Evolutionary conservation across 2,888 invertebrate genomes (phyloP), one percentile per base, ranked within the genome.

Genomic region (Trimorus sp.): DNA sequence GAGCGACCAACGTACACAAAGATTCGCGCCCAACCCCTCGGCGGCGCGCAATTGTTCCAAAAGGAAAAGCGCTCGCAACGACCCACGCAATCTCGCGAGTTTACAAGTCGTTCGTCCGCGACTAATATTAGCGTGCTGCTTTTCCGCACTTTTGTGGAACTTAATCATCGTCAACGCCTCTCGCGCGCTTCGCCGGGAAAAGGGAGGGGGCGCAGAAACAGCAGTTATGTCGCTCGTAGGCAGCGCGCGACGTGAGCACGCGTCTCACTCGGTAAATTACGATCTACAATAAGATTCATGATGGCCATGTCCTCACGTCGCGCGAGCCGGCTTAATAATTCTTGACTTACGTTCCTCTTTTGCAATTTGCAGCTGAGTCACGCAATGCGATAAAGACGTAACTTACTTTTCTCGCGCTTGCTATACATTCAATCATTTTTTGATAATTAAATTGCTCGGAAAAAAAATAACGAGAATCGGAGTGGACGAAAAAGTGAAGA

Each of bases 241-340:
- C 59, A 68, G 26, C 58, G 63, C 74, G 69, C 49, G 63, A 76
- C 68, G 71, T 62, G 73, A 78, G 76, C 82, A 79, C 79, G 79
- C 63, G 76, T 82, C 63, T 82, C 45, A 62, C 79, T 63, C 68
- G 53, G 45, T 76, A 76, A 82, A 82, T 82, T 82, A 82, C 70
- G 79, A 82, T 82, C 82, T 59, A 76, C 79, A 82, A 79, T 82
- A 76, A 82, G 82, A 82, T 82, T 82, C 82, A 82, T 79, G 82
- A 79, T 82, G 75, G 79, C 70, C 71, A 45, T 73, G 79, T 82
- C 75, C 73, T 82, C 68, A 74, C 82, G 62, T 76, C 79, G 84
- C 79, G 68, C 74, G 53, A 70, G 76, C 78, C 82, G 38, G 79
- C 84, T 85, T 85, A 84, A 86, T 85, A 85, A 84, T 83, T 84